These are phyloP conservation scores for Drosophila flavopinicola DNA, from an alignment of 2,888 invertebrate genomes.

Conservation along the genomic window DNA sequence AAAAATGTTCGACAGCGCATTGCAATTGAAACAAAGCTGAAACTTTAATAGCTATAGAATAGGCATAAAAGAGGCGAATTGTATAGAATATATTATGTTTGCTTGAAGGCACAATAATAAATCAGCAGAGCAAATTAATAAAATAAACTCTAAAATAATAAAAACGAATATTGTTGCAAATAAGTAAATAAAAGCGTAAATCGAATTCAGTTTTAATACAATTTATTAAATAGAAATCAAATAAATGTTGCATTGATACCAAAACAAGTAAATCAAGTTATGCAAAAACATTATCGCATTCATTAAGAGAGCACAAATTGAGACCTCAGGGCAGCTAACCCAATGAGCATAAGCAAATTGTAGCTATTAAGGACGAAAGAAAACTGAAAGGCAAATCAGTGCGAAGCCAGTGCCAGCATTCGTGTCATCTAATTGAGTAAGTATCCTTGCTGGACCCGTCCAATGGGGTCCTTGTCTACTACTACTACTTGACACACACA, in stretches of 20 bases:
- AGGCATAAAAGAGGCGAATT: background rate
- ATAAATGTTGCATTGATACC: background rate
- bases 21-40: slow-evolving; percentile 7
- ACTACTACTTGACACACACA: slow-evolving; percentile 4
- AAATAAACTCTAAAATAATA: too few species aligned
- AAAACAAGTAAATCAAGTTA: background rate
- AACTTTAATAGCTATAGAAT: background rate
- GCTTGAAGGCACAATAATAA: too few species aligned
- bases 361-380: slow-evolving; percentile 28
- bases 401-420: slow-evolving; percentile 53
- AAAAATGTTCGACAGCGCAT: slow-evolving; percentile 13
- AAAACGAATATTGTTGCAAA: too few species aligned
- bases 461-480: slow-evolving; percentile 21
- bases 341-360: slow-evolving; percentile 56
- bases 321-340: slow-evolving; percentile 19
- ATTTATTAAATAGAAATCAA: background rate
- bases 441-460: slow-evolving; percentile 49
- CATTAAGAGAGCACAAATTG: slow-evolving; percentile 16
- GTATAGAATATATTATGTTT: background rate
- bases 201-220: background rate
- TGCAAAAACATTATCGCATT: slow-evolving; percentile 10
- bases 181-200: background rate
- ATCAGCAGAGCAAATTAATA: background rate
- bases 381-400: slow-evolving; percentile 64
- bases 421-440: slow-evolving; percentile 74